These are phyloP conservation scores for Anoplolepis gracilipes DNA, from an alignment of 1,140 invertebrate species.

Conservation along the genomic window DNA sequence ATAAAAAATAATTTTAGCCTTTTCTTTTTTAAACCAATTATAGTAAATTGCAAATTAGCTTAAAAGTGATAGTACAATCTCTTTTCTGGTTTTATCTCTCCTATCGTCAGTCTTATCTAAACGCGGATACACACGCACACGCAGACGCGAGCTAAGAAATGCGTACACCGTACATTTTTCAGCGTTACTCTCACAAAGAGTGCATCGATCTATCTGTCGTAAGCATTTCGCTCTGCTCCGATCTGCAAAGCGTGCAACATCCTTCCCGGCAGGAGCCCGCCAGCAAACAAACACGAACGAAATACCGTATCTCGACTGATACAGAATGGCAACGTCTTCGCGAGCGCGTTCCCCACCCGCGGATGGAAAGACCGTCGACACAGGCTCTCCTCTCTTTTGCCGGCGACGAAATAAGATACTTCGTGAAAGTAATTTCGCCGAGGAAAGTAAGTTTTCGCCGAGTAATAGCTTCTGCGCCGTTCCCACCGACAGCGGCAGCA, in stretches of 20 bases:
- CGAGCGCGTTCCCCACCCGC: not conserved
- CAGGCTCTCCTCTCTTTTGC: constrained; percentile 21
- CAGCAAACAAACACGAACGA: constrained; percentile 19
- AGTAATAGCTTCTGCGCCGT: constrained; percentile 75
- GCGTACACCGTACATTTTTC: not conserved
- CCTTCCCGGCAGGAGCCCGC: not conserved
- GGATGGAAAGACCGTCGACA: constrained; percentile 9
- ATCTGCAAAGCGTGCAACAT: constrained; percentile 9
- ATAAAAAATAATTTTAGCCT: too few species aligned
- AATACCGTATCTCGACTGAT: not conserved
- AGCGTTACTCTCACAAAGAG: not conserved
- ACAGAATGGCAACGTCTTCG: not conserved
- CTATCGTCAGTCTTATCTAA: not conserved
- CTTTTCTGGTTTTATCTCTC: not conserved
- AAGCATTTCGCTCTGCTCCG: not conserved
- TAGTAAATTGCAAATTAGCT: not conserved
- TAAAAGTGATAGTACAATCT: not conserved
- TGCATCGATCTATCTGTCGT: constrained; percentile 3
- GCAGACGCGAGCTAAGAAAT: not conserved
- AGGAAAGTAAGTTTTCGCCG: constrained; percentile 77
- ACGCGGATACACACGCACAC: not conserved
- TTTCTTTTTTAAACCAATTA: not conserved
- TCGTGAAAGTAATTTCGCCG: constrained; percentile 75
- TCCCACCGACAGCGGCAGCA: constrained; percentile 48
- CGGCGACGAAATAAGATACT: constrained; percentile 77